These are phyloP conservation scores for Meiosimyza decipiens DNA, from an alignment of 2,888 invertebrate genomes.

Conservation along the genomic window DNA sequence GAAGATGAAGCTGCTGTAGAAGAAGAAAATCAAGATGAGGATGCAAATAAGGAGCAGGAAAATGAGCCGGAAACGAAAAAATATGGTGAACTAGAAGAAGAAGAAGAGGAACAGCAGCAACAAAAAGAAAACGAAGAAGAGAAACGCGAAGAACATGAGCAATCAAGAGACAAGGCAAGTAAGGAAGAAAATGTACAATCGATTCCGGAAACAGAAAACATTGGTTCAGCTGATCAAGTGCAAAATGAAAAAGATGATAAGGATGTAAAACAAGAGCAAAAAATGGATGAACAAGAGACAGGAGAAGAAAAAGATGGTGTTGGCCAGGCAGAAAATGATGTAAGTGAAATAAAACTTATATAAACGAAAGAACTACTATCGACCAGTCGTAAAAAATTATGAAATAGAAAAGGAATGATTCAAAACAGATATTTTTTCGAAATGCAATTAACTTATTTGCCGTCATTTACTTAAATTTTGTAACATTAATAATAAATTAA, in stretches of 20 bases:
- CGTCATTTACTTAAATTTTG: no score
- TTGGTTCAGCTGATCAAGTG: constrained; percentile 64
- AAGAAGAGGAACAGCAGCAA: constrained; percentile 71
- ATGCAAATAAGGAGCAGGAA: constrained; percentile 56
- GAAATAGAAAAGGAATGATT: not conserved
- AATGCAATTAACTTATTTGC: not conserved
- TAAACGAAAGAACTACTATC: no score
- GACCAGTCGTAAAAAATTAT: no score
- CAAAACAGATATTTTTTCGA: not conserved
- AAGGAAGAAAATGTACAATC: constrained; percentile 66
- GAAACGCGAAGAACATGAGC: constrained; percentile 58
- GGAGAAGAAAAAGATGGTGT: constrained; percentile 73
- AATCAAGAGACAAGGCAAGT: constrained; percentile 63
- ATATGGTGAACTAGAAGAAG: constrained; percentile 58
- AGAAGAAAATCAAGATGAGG: constrained; percentile 70
- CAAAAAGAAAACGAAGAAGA: constrained; percentile 72
- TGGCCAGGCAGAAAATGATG: constrained; percentile 80
- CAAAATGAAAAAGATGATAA: constrained; percentile 65
- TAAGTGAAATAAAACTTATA: no score
- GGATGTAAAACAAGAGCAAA: constrained; percentile 66
- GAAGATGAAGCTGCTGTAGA: constrained; percentile 66
- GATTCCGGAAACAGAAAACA: constrained; percentile 59
- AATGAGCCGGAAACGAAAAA: constrained; percentile 69
- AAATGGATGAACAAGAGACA: constrained; percentile 69
- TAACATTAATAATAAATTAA: no score